Base-by-base conservation (phyloP, 2,113 vertebrate genomes). In the Xiphias gladius region DNA sequence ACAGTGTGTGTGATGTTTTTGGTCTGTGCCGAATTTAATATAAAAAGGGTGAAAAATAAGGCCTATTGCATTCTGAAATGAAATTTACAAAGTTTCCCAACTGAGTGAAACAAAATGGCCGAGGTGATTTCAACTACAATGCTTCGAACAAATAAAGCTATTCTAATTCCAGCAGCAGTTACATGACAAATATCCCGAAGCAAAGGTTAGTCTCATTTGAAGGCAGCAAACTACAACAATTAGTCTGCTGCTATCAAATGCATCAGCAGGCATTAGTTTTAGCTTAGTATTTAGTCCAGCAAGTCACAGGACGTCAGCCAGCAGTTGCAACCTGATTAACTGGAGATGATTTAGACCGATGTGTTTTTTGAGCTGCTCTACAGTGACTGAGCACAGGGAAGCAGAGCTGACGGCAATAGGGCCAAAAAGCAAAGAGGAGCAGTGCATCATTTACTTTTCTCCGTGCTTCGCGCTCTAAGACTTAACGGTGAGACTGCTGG, bases 401-500 rank as follows among this genome's bases (percentile, higher is more conserved):
- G 48, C 72, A 59, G 69, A 57, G 79, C 86, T 65, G 86, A 79
- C 30, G 73, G 83, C 62, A 48, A 79, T 32, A 5, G 28, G 78
- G 73, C 76, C 30, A 35, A 43, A 73, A 80, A 74, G 79, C 65
- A 75, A 69, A 85, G 86, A 74, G 63, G 71, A 73, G 59, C 81
- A 76, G 73, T 70, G 84, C 85, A 86, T 88, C 84, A 82, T 93
- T 91, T 89, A 79, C 90, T 86, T 90, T 79, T 76, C 80, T 88
- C 88, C 87, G 59, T 19, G 83, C 82, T 74, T 59, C 73, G 85
- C 85, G 93, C 88, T 92, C 88, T 66, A 89, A 94, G 91, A 92
- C 91, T 95, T 95, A 92, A 94, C 91, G 83, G 80, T 79, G 37
- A 93, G 91, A 91, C 88, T 74, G 85, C 79, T 58, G 85, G 89